phyloP scores from a whole-genome alignment of 2,113 vertebrate species.

The Anarrhichthys ocellatus region DNA sequence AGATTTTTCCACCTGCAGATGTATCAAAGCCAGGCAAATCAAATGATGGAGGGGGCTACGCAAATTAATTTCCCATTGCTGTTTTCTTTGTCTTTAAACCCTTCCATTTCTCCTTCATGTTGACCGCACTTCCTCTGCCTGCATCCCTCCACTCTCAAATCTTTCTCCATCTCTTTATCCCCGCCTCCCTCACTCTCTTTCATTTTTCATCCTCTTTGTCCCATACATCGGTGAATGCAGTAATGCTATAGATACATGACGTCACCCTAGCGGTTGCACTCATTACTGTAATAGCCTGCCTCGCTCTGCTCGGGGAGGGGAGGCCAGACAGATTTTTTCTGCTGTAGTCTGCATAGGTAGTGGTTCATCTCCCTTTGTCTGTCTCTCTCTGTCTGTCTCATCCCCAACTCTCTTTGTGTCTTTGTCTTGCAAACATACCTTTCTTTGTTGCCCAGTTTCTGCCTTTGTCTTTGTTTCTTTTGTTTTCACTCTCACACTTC shows the following conservation, averaged over 20 bases:
- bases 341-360: constrained; percentile 65
- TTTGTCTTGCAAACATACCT: constrained; percentile 56
- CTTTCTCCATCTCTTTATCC: constrained; percentile 13
- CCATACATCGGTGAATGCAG: constrained; percentile 59
- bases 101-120: constrained; percentile 33
- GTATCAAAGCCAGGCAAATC: constrained; percentile 56
- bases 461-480: constrained; percentile 49
- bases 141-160: not conserved
- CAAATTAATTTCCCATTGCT: constrained; percentile 55
- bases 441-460: constrained; percentile 45
- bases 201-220: constrained; percentile 68
- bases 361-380: constrained; percentile 72
- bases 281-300: constrained; percentile 74
- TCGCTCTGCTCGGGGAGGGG: constrained; percentile 42
- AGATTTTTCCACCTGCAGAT: constrained; percentile 53
- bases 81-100: constrained; percentile 69
- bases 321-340: constrained; percentile 46
- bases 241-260: constrained; percentile 75
- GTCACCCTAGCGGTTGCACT: constrained; percentile 67
- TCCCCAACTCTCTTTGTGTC: constrained; percentile 39
- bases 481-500: constrained; percentile 31
- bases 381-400: constrained; percentile 26
- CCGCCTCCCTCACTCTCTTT: not conserved
- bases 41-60: constrained; percentile 33
- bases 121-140: not conserved